These are phyloP conservation scores for Myotis davidii DNA, from an alignment of 2,113 vertebrate genomes.

Conservation along the genomic window DNA sequence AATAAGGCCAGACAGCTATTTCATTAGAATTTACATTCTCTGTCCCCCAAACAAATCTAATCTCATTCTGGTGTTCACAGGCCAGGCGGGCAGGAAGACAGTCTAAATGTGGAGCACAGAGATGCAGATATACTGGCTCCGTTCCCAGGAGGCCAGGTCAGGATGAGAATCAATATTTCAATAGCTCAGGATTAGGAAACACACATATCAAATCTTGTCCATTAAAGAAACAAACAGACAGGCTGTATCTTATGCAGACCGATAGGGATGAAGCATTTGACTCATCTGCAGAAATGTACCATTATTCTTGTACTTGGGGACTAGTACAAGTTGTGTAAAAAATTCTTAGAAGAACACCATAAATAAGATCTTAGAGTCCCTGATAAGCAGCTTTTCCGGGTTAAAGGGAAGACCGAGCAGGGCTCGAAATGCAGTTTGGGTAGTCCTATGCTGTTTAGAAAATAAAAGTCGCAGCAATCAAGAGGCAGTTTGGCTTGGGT, in stretches of 20 bases:
- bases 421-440: not conserved
- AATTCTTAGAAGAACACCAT: not conserved
- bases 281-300: not conserved
- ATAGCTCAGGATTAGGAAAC: conserved; percentile 50
- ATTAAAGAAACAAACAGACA: conserved; percentile 44
- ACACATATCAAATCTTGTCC: conserved; percentile 49
- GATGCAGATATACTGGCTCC: conserved; percentile 20
- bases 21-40: conserved; percentile 48
- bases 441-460: not conserved
- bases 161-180: conserved; percentile 68
- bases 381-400: not conserved
- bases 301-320: not conserved
- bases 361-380: not conserved
- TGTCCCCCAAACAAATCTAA: conserved; percentile 60
- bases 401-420: not conserved
- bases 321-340: not conserved
- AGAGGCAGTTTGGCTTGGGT: not conserved
- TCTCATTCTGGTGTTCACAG: conserved; percentile 56
- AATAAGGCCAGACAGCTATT: conserved; percentile 50
- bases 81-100: conserved; percentile 36
- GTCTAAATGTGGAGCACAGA: not conserved
- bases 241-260: not conserved
- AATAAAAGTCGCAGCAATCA: not conserved
- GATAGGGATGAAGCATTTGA: not conserved
- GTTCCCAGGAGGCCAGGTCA: conserved; percentile 65